Evolutionary conservation across 2,113 vertebrate genomes (phyloP).

Genomic region (Apodemus speciosus): DNA sequence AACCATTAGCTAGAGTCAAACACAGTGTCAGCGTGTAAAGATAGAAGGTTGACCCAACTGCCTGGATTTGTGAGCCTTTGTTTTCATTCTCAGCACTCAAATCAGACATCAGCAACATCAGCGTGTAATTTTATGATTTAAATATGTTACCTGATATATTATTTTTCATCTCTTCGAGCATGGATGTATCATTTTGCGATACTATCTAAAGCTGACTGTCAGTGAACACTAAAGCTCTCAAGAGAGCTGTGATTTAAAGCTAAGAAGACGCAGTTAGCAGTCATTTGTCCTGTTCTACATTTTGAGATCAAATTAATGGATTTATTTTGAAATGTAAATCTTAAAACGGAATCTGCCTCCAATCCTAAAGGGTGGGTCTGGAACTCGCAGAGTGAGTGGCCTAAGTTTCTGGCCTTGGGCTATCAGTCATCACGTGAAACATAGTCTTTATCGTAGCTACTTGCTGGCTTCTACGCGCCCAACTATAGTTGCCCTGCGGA

Average conservation of each 20-base stretch:
- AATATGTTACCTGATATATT: conserved; percentile 18
- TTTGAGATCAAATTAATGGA: conserved; percentile 74
- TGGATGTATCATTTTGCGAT: conserved; percentile 39
- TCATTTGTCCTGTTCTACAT: conserved; percentile 64
- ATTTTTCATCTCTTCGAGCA: conserved; percentile 39
- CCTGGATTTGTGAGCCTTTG: neutral
- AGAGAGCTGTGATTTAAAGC: conserved; percentile 50
- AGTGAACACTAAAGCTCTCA: conserved; percentile 10
- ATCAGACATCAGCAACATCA: neutral
- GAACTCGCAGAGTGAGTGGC: conserved; percentile 42
- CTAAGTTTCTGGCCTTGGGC: conserved; percentile 70
- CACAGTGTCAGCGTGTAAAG: conserved; percentile 55
- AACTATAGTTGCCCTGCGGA: conserved; percentile 78
- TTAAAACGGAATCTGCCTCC: conserved; percentile 80
- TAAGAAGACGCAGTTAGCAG: conserved; percentile 61
- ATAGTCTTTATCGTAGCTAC: conserved; percentile 67
- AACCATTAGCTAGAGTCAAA: conserved; percentile 59
- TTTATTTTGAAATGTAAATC: conserved; percentile 77
- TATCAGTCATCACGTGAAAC: conserved; percentile 75
- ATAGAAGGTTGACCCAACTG: neutral
- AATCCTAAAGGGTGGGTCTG: conserved; percentile 72
- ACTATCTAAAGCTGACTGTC: conserved; percentile 32
- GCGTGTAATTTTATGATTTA: conserved; percentile 49
- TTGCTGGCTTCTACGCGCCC: conserved; percentile 67
- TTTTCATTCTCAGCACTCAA: conserved; percentile 55